These are phyloP conservation scores for Brachionus paranguensis DNA, from an alignment of 1,140 invertebrate genomes.

Conservation along the genomic window DNA sequence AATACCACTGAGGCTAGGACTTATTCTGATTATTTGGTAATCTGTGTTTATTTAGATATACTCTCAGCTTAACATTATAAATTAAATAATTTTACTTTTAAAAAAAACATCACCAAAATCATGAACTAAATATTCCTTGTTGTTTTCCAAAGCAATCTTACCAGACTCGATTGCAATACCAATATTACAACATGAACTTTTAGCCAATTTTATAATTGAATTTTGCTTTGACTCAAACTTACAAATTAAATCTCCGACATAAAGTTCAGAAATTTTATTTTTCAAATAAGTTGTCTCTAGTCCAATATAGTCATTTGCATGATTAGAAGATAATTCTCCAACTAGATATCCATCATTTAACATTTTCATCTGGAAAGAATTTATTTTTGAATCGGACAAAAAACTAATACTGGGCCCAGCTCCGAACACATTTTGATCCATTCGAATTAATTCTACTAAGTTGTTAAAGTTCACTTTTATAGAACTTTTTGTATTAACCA, in stretches of 20 bases:
- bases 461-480: not conserved
- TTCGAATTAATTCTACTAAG: not conserved
- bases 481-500: not conserved
- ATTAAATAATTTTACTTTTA: not conserved
- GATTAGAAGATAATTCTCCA: not conserved
- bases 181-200: not conserved
- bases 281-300: not conserved
- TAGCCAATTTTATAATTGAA: not conserved
- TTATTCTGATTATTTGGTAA: too few species aligned
- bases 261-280: not conserved
- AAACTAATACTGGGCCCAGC: not conserved
- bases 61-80: too few species aligned
- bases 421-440: not conserved
- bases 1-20: too few species aligned
- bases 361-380: not conserved
- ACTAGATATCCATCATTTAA: not conserved
- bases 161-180: not conserved
- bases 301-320: not conserved
- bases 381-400: not conserved
- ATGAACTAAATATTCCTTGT: not conserved
- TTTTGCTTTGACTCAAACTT: not conserved
- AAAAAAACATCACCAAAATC: not conserved
- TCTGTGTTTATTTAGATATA: too few species aligned
- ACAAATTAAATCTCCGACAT: not conserved
- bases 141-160: not conserved